A percentile compares a stretch with the other conserved stretches of the same genome.
Conservation (phyloP, 2,113 vertebrate genomes). For the Indri indri region DNA sequence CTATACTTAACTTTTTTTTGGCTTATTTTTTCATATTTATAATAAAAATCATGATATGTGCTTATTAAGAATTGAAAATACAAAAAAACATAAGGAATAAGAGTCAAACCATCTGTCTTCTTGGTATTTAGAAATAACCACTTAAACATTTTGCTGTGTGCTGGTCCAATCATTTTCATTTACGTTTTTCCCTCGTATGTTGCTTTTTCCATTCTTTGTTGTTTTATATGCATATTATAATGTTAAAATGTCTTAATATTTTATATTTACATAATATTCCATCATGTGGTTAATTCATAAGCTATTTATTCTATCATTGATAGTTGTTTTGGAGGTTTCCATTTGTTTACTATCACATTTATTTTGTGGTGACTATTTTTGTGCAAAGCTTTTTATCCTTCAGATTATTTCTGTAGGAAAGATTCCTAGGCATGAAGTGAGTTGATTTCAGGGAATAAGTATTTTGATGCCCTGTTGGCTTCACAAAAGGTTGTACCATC, state of each 20-base stretch:
- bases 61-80: constrained; percentile 45
- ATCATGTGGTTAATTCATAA: not conserved
- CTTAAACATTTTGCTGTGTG: not conserved
- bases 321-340: not conserved
- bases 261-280: not conserved
- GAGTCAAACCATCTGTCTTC: not conserved
- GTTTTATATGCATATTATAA: not conserved
- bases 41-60: not conserved
- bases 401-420: constrained; percentile 28
- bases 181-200: constrained; percentile 5
- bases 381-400: constrained; percentile 2
- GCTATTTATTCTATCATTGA: not conserved
- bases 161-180: not conserved
- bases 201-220: not conserved
- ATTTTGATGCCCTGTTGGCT: not conserved
- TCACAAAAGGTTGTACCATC: not conserved
- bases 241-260: not conserved
- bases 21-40: not conserved
- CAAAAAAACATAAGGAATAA: not conserved
- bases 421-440: not conserved
- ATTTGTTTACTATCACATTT: constrained; percentile 11
- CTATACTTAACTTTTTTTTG: not conserved
- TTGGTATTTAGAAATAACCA: constrained; percentile 9
- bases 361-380: not conserved
- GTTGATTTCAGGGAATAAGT: constrained; percentile 10